phyloP scores from a whole-genome alignment of 2,113 vertebrate species.

The Barbus barbus region DNA sequence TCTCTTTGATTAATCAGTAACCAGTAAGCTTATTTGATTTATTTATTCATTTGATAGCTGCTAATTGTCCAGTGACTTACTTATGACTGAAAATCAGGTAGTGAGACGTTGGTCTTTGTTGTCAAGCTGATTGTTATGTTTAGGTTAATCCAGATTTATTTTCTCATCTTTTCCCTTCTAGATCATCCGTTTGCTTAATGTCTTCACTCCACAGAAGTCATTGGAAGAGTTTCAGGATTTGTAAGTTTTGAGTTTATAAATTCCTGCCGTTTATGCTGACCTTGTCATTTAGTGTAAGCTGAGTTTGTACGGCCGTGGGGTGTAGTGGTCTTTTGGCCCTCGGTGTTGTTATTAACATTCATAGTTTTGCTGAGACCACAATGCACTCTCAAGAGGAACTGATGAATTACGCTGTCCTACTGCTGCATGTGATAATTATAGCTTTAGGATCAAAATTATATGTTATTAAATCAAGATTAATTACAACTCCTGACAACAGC shows the following conservation, averaged over 20 bases:
- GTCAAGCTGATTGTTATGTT: background rate
- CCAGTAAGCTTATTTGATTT: too few species aligned
- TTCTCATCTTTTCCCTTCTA: slow-evolving; percentile 67
- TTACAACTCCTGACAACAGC: slow-evolving; percentile 27
- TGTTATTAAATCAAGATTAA: slow-evolving; percentile 32
- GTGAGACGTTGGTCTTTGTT: background rate
- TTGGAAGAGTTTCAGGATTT: slow-evolving; percentile 99
- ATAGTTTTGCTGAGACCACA: slow-evolving; percentile 9
- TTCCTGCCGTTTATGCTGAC: background rate
- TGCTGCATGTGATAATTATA: slow-evolving; percentile 9
- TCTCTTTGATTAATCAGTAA: too few species aligned
- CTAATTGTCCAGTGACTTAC: too few species aligned
- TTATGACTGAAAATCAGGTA: too few species aligned
- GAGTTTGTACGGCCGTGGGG: slow-evolving; percentile 15
- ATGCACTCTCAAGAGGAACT: background rate
- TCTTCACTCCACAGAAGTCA: slow-evolving; percentile 97
- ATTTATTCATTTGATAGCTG: too few species aligned
- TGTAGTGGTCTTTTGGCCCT: slow-evolving; percentile 13
- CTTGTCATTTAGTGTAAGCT: slow-evolving; percentile 11
- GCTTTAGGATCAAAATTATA: background rate
- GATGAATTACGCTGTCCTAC: slow-evolving; percentile 28
- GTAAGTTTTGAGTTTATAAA: slow-evolving; percentile 78
- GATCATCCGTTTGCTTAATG: slow-evolving; percentile 98
- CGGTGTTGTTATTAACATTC: slow-evolving; percentile 4
- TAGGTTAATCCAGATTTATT: slow-evolving; percentile 31